Percentiles rank a stretch among this genome's conserved stretches.
These are phyloP conservation scores for Papilio glaucus DNA, from an alignment of 1,140 invertebrate species.

Conservation along the genomic window DNA sequence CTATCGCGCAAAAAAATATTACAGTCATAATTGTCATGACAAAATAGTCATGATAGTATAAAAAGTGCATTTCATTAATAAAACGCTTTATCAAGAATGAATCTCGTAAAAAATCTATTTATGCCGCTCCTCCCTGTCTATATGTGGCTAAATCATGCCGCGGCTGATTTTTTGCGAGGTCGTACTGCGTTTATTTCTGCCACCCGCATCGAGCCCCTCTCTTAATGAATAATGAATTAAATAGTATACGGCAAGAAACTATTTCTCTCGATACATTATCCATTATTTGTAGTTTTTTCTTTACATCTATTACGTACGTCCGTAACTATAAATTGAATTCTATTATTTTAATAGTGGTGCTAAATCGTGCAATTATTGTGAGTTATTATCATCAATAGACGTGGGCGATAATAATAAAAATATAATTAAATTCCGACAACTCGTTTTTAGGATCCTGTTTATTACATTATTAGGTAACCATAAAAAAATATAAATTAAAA, in stretches of 20 bases:
- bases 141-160: conserved; percentile 53
- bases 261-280: conserved; percentile 48
- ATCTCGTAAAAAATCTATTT: conserved; percentile 48
- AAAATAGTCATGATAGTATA: conserved; percentile 9
- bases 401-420: too few relatives aligned
- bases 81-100: conserved; percentile 32
- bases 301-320: conserved; percentile 23
- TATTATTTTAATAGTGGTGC: conserved; percentile 11
- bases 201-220: conserved; percentile 60
- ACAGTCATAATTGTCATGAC: conserved; percentile 28
- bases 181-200: conserved; percentile 56
- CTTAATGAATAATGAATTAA: conserved; percentile 65
- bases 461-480: neutral
- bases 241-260: conserved; percentile 54
- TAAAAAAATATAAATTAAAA: neutral
- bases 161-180: conserved; percentile 55
- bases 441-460: neutral
- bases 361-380: neutral
- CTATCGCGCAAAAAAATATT: conserved; percentile 43
- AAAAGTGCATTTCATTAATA: conserved; percentile 42
- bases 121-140: conserved; percentile 44
- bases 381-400: neutral
- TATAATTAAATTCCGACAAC: neutral
- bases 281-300: conserved; percentile 41
- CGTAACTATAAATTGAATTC: conserved; percentile 17